Percentiles rank a stretch among this genome's conserved stretches.
phyloP scores from a whole-genome alignment of 2,113 vertebrate genomes.

The Melanocharis versteri region DNA sequence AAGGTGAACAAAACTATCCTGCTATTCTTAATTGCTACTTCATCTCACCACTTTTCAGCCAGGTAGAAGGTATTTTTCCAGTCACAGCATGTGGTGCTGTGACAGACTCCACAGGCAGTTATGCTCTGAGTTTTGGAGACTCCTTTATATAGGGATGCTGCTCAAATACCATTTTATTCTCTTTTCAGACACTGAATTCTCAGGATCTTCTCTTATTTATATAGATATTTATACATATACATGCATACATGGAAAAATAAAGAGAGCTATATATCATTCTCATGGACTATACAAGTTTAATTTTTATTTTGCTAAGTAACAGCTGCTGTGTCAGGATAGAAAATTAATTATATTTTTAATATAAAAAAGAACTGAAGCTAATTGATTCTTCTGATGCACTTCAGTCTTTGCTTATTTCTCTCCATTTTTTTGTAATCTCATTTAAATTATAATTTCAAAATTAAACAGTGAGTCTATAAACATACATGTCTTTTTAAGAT shows the following conservation, averaged over 20 bases:
- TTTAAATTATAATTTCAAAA: background rate
- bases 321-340: background rate
- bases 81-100: background rate
- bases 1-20: constrained; percentile 11
- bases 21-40: constrained; percentile 43
- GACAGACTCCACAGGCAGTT: constrained; percentile 12
- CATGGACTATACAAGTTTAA: background rate
- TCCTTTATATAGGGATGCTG: background rate
- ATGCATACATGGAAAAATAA: background rate
- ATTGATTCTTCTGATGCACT: background rate
- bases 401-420: background rate
- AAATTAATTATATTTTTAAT: background rate
- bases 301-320: background rate
- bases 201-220: background rate
- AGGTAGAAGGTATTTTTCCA: constrained; percentile 12
- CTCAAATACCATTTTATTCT: background rate
- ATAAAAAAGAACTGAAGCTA: background rate
- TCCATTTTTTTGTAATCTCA: background rate
- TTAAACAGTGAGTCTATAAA: background rate
- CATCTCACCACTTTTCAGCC: background rate
- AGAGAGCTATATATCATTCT: background rate
- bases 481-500: background rate
- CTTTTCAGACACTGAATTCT: background rate
- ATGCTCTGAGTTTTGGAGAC: background rate
- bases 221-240: background rate